Conservation (phyloP, 2,797 vertebrate genomes). For the Iguana delicatissima region DNA sequence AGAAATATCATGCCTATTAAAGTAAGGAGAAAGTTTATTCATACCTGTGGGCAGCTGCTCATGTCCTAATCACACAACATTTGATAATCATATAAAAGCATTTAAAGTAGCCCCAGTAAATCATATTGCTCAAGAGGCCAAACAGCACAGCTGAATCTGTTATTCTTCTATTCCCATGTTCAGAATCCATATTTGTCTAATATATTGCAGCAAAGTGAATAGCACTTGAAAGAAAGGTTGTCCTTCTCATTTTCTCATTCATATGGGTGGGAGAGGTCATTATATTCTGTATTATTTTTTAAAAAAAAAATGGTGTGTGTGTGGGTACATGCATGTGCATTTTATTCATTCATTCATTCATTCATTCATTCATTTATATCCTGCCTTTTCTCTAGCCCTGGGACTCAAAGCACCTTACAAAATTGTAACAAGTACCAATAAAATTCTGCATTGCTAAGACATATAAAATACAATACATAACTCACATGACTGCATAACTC, state of each 20-base stretch:
- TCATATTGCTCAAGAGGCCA: slow-evolving; percentile 14
- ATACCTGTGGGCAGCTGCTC: slow-evolving; percentile 26
- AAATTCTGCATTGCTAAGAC: no score
- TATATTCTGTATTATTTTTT: background rate
- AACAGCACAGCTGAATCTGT: background rate
- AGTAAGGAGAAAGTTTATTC: background rate
- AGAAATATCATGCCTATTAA: slow-evolving; percentile 22
- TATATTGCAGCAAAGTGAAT: background rate
- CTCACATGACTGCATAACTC: no score
- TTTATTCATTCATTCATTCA: no score
- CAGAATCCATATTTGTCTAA: slow-evolving; percentile 3
- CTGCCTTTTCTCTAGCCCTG: no score
- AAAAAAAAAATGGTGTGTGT: no score
- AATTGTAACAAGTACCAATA: no score
- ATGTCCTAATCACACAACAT: slow-evolving; percentile 10
- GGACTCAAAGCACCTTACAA: no score
- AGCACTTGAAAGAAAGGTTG: background rate
- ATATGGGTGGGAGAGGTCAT: background rate
- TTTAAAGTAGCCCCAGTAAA: slow-evolving; percentile 18
- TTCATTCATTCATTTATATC: no score
- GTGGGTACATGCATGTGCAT: no score
- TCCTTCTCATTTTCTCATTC: background rate
- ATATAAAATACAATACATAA: no score
- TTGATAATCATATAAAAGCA: slow-evolving; percentile 13
- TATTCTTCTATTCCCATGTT: background rate